Evolutionary conservation across 2,797 vertebrate species (phyloP).

Genomic region (Gymnocypris eckloni): DNA sequence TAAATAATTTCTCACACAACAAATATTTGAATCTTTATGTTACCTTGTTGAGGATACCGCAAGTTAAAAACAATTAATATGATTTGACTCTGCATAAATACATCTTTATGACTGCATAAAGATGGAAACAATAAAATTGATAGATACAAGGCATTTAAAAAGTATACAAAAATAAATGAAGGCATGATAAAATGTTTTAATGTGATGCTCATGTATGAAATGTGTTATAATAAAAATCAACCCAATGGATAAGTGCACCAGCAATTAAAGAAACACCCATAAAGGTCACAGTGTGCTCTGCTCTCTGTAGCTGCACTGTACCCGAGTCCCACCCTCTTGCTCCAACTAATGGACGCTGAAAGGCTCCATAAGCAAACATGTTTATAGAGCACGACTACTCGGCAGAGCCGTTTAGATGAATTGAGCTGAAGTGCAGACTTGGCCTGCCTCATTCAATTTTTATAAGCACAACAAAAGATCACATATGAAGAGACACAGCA

Average conservation of each 20-base stretch:
- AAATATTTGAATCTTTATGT: not conserved
- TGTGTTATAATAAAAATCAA: not conserved
- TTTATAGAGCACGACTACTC: conserved; percentile 7
- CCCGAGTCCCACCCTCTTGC: not conserved
- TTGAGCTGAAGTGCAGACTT: not conserved
- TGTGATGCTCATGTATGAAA: not conserved
- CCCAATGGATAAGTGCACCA: not conserved
- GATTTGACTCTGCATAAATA: too few relatives aligned
- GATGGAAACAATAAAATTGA: not conserved
- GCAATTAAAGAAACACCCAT: not conserved
- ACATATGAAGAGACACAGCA: conserved; percentile 22
- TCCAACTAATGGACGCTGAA: conserved; percentile 23
- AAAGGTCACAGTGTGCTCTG: conserved; percentile 6
- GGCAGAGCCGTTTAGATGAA: not conserved
- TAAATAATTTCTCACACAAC: not conserved
- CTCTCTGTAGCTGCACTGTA: conserved; percentile 10
- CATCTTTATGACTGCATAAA: not conserved
- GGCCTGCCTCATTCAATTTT: conserved; percentile 2
- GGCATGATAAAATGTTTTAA: not conserved
- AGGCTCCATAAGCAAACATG: conserved; percentile 8
- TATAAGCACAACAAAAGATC: conserved; percentile 6
- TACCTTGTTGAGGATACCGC: not conserved
- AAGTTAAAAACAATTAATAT: too few relatives aligned
- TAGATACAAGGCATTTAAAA: not conserved
- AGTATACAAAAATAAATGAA: not conserved